Evolutionary conservation across 2,113 vertebrate genomes (phyloP).

Genomic region (Tricholaema leucomelas): DNA sequence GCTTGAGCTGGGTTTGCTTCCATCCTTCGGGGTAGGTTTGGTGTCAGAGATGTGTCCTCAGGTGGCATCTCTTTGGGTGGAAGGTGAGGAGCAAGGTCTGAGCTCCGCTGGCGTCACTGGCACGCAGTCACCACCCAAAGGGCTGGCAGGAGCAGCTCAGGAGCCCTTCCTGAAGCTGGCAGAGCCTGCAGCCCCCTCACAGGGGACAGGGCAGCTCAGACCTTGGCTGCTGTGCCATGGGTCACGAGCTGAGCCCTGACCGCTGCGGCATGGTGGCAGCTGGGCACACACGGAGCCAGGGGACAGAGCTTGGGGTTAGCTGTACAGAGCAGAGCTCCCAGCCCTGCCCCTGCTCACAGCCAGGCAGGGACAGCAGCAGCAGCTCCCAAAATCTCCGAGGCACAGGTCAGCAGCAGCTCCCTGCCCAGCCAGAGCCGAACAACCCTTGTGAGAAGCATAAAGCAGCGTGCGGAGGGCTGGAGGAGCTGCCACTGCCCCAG

Average conservation of each 20-base stretch:
- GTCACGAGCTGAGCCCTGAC: background rate
- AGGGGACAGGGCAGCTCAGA: background rate
- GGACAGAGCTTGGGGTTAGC: no score
- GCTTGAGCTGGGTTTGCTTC: background rate
- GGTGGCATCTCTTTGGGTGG: background rate
- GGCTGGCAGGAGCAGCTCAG: background rate
- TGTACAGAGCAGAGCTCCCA: accelerated
- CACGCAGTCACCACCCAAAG: accelerated
- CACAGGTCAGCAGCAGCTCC: background rate
- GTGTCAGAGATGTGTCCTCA: background rate
- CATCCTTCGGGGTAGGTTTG: accelerated
- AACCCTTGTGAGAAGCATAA: background rate
- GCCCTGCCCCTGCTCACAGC: background rate
- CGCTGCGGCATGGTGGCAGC: constrained; percentile 9
- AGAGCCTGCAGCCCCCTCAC: background rate
- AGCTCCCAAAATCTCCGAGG: background rate
- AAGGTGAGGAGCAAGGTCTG: background rate
- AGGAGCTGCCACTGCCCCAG: background rate
- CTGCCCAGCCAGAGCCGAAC: background rate
- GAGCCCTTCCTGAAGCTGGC: background rate
- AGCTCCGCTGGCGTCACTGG: background rate
- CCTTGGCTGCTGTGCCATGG: background rate
- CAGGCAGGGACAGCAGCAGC: background rate
- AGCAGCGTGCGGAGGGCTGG: background rate
- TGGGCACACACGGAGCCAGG: accelerated